phyloP scores from a whole-genome alignment of 2,888 invertebrate genomes.

The Chaitophorus viminalis region DNA sequence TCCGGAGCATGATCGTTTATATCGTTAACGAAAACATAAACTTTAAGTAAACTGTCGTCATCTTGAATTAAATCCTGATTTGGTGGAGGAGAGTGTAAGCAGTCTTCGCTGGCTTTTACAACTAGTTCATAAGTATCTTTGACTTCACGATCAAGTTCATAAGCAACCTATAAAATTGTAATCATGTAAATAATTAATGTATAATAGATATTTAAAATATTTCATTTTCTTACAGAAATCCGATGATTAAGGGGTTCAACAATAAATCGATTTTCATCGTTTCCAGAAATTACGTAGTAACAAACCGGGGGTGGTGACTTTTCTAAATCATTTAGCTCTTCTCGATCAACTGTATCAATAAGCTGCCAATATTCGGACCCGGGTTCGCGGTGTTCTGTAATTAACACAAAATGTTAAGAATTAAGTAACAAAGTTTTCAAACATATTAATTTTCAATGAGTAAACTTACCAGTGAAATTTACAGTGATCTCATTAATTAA shows the following conservation, averaged over 20 bases:
- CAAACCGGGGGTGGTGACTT: slow-evolving; percentile 87
- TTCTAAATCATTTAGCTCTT: slow-evolving; percentile 82
- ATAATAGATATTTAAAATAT: neutral
- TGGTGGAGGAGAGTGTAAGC: slow-evolving; percentile 73
- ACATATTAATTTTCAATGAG: neutral
- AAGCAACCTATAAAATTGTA: slow-evolving; percentile 68
- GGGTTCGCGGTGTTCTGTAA: slow-evolving; percentile 67
- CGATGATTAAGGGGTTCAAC: slow-evolving; percentile 80
- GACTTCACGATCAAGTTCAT: slow-evolving; percentile 80
- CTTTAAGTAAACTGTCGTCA: slow-evolving; percentile 76
- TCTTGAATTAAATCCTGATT: slow-evolving; percentile 66
- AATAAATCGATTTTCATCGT: slow-evolving; percentile 77
- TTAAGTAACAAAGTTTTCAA: neutral
- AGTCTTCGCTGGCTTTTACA: slow-evolving; percentile 86
- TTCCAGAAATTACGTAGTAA: slow-evolving; percentile 89
- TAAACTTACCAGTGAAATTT: slow-evolving; percentile 72
- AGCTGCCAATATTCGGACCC: slow-evolving; percentile 76
- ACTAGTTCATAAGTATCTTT: slow-evolving; percentile 76
- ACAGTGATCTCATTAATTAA: slow-evolving; percentile 76
- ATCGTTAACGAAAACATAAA: slow-evolving; percentile 80
- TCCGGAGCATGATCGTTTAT: slow-evolving; percentile 91
- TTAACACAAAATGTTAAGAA: neutral
- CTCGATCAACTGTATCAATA: slow-evolving; percentile 83
- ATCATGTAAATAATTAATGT: neutral
- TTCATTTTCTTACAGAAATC: slow-evolving; percentile 70